Percentiles rank a stretch among this genome's conserved stretches.
phyloP scores from a whole-genome alignment of 2,797 vertebrate genomes.

The Sphenodon punctatus region DNA sequence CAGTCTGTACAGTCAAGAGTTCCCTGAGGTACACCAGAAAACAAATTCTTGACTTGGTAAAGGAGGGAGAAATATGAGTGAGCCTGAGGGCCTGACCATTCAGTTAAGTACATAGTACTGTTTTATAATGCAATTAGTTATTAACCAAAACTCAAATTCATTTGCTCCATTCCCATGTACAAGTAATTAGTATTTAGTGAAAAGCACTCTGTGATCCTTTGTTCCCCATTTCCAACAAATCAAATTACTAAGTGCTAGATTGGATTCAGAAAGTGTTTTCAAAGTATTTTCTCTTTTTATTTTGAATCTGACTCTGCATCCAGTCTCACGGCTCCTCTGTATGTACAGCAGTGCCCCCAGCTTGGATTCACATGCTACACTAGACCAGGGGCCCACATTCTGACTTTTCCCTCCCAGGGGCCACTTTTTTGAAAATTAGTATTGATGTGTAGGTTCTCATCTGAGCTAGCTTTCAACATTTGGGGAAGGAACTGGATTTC shows the following conservation, averaged over 20 bases:
- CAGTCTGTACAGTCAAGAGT: no score
- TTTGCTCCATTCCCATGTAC: neutral
- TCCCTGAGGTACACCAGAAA: neutral
- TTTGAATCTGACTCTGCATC: neutral
- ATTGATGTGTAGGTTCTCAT: no score
- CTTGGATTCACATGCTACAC: no score
- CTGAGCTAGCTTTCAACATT: no score
- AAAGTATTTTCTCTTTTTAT: neutral
- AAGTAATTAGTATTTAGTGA: neutral
- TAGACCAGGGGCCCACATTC: no score
- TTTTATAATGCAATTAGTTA: neutral
- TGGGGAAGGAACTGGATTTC: no score
- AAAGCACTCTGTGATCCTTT: neutral
- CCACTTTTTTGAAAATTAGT: no score
- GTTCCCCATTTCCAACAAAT: neutral
- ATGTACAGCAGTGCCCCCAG: neutral
- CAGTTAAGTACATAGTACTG: neutral
- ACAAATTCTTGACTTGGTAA: neutral
- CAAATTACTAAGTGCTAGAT: neutral
- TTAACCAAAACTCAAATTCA: neutral
- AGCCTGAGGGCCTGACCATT: neutral
- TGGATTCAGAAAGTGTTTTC: neutral
- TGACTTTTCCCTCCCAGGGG: no score
- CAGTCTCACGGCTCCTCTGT: neutral
- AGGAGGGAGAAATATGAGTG: neutral